A percentile compares a stretch with the other conserved stretches of the same genome.
Evolutionary conservation across 2,797 vertebrate genomes (phyloP).

Genomic region (Scyliorhinus canicula): DNA sequence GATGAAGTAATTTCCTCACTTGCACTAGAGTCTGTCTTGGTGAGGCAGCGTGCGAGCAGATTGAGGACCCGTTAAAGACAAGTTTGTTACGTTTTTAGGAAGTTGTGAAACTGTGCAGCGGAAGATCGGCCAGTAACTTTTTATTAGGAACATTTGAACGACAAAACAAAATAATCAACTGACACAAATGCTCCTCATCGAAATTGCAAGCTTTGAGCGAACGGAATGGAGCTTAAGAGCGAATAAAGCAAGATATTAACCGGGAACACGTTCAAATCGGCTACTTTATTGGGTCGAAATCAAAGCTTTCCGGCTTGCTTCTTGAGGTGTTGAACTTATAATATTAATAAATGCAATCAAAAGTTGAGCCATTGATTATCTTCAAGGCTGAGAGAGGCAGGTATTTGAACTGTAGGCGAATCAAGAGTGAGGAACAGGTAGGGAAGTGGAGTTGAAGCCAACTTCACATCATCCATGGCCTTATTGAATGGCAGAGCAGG

Average conservation of each 20-base stretch:
- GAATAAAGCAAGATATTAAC: not conserved
- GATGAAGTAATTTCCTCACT: conserved; percentile 33
- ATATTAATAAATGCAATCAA: not conserved
- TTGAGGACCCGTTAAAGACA: conserved; percentile 2
- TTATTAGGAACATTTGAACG: conserved; percentile 18
- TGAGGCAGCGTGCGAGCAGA: not conserved
- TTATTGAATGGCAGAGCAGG: too few species aligned
- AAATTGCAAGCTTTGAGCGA: not conserved
- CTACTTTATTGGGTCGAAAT: not conserved
- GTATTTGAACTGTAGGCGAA: too few species aligned
- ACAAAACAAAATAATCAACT: conserved; percentile 23
- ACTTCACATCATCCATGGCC: too few species aligned
- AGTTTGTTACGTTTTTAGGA: conserved; percentile 18
- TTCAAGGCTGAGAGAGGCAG: too few species aligned
- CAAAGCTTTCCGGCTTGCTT: too few species aligned
- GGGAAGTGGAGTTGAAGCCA: too few species aligned
- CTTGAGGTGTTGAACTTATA: not conserved
- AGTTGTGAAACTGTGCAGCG: conserved; percentile 28
- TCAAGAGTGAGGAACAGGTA: too few species aligned
- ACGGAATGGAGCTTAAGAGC: too few species aligned
- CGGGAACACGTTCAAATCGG: too few species aligned
- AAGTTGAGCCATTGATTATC: too few species aligned
- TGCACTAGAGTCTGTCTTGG: not conserved
- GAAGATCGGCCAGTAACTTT: not conserved
- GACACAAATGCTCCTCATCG: not conserved